Base-by-base conservation (phyloP, 2,113 vertebrate species). In the Toxotes chatareus region DNA sequence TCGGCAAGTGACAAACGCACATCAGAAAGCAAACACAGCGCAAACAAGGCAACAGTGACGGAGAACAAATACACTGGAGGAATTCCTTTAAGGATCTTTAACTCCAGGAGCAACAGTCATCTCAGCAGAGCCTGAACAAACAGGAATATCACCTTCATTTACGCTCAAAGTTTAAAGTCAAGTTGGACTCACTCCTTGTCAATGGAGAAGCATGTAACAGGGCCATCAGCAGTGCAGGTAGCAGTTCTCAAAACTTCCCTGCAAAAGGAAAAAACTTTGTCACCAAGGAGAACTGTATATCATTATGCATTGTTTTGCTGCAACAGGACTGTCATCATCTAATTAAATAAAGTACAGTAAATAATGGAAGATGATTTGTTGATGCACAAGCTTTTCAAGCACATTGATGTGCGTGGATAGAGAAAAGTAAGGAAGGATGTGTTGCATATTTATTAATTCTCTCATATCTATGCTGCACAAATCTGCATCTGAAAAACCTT, bases 141-240 rank as follows among this genome's bases (percentile, higher is more conserved):
- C 9, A 19, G 31, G 2, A 60, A 17, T n/a, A 16, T 75, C 56
- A 17, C 51, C 63, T 69, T 64, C 3, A 0, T 72, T 77, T 67
- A 59, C 17, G 51, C 19, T 88, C n/a, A 38, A 32, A 71, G 61
- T 55, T 62, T 13, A 23, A 27, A 47, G 27, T 31, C 4, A 11
- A 51, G 19, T 61, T 34, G 59, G 13, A 94, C 96, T 95, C 84
- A 96, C 96, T 96, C 96, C 51, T 96, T 96, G 85, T 95, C 95
- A 7, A 97, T 93, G 66, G 93, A 93, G 81, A 96, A 93, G 76
- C 96, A 96, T 53, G 94, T 96, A 38, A 97, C 96, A 0, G 91
- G 88, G 31, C 92, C 95, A 1, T 94, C 88, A 0, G 96, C 96
- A 3, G 92, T 91, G 88, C 96, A 96, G 12, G 95, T 95, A 9